A percentile compares a stretch with the other conserved stretches of the same genome.
phyloP scores from a whole-genome alignment of 2,113 vertebrate species.

The Girardinichthys multiradiatus region DNA sequence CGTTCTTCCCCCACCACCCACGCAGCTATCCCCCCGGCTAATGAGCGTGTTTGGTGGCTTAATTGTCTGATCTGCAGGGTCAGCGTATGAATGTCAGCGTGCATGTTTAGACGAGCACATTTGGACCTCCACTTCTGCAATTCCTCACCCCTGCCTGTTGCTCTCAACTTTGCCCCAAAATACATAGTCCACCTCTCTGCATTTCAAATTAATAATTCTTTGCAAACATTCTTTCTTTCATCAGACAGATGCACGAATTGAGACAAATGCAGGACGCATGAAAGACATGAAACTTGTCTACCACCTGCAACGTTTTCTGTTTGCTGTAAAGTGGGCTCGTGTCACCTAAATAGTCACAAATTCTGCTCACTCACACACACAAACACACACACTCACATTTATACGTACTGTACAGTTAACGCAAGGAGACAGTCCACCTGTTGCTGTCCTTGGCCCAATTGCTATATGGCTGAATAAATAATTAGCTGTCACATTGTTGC shows the following conservation, averaged over 20 bases:
- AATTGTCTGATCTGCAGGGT: constrained; percentile 75
- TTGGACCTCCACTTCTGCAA: constrained; percentile 59
- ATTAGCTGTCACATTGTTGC: constrained; percentile 31
- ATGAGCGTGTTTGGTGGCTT: constrained; percentile 73
- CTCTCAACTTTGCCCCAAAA: constrained; percentile 32
- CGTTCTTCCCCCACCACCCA: constrained; percentile 69
- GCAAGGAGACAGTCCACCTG: constrained; percentile 2
- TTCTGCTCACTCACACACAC: background rate
- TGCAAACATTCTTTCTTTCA: constrained; percentile 71
- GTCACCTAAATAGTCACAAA: constrained; percentile 24
- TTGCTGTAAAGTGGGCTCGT: constrained; percentile 56
- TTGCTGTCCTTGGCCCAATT: constrained; percentile 17
- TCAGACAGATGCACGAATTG: constrained; percentile 29
- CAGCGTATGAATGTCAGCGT: constrained; percentile 35
- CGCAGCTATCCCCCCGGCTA: constrained; percentile 68
- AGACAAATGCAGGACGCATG: constrained; percentile 30
- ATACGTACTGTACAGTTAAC: background rate
- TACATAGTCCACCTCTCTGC: constrained; percentile 32
- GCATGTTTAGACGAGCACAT: constrained; percentile 25
- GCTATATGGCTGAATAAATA: constrained; percentile 13
- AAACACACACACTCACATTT: too few relatives aligned
- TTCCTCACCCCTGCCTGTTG: constrained; percentile 36
- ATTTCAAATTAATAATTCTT: constrained; percentile 67
- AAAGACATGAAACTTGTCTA: constrained; percentile 48
- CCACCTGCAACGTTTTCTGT: constrained; percentile 65